Evolutionary conservation across 2,888 invertebrate genomes (phyloP), one percentile per base, ranked within the genome.

Genomic region (Muscina levida): DNA sequence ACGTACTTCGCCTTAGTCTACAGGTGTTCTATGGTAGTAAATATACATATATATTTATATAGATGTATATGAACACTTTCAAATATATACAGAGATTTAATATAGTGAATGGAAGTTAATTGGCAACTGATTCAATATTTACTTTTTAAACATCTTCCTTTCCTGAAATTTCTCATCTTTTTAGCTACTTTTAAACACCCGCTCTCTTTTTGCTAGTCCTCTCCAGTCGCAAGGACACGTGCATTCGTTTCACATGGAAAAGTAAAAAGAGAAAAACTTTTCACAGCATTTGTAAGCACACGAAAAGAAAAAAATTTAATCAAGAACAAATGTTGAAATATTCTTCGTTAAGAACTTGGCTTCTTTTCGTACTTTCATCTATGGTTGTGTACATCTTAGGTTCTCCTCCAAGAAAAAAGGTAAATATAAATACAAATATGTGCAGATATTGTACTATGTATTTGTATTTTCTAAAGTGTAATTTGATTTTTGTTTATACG

Each of bases 121-220:
- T 79, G 59, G 72, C 71, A 66, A 65, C 68, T 70, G 73, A 48
- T 56, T 75, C 44, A 75, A 68, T 75, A 62, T 75, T 79, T 56
- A 59, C 70, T 57, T 70, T 70, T 42, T 44, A 44, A 42, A 44
- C 42, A 42, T 56, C 44, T 57, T 70, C 17, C 22, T 70, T 56
- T 42, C 22, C 42, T 10, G 6, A 8, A 39, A 62, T 62, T 62
- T 62, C 42, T 62, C 42, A 62, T 42, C 37, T 62, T 42, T 19
- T 11, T 26, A 56, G 26, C 13, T 4, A 13, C 13, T 44, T 56
- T 56, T n/a, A n/a, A n/a, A n/a, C 22, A 11, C 37, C 17, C 37
- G 10, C n/a, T n/a, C n/a, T n/a, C n/a, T n/a, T n/a, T n/a, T 39
- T 2, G 19, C 37, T 39, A 42, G n/a, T 39, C 37, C 59, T 17